A percentile compares a stretch with the other conserved stretches of the same genome.
Conservation (phyloP, 2,797 vertebrate genomes). For the Eidolon dupreanum region DNA sequence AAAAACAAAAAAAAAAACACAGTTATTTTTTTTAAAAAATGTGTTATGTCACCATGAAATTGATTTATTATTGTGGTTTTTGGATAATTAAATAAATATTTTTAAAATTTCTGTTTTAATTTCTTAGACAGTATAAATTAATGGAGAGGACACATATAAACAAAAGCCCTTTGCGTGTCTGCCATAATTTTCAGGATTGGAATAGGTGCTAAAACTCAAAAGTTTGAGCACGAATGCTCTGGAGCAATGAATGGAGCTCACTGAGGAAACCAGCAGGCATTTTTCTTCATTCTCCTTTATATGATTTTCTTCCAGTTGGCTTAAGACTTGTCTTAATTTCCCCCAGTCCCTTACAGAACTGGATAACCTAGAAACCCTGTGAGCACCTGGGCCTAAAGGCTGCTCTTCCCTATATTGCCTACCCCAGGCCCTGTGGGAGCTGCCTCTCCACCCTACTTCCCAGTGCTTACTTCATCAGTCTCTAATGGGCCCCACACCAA, state of each 20-base stretch:
- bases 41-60: background rate
- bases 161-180: background rate
- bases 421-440: background rate
- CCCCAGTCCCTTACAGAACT: background rate
- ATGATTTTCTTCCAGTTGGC: background rate
- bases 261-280: background rate
- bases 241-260: background rate
- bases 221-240: accelerated
- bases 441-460: background rate
- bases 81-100: background rate
- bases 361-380: accelerated
- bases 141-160: background rate
- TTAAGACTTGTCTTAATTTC: background rate
- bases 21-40: background rate
- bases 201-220: background rate
- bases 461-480: background rate
- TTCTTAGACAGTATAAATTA: background rate
- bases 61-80: background rate
- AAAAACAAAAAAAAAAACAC: too few species aligned
- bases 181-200: background rate
- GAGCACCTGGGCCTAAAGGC: accelerated
- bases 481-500: background rate
- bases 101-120: background rate
- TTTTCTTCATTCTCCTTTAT: background rate
- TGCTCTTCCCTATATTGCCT: accelerated